phyloP scores from a whole-genome alignment of 2,888 invertebrate species.

The Nymphalis polychloros region DNA sequence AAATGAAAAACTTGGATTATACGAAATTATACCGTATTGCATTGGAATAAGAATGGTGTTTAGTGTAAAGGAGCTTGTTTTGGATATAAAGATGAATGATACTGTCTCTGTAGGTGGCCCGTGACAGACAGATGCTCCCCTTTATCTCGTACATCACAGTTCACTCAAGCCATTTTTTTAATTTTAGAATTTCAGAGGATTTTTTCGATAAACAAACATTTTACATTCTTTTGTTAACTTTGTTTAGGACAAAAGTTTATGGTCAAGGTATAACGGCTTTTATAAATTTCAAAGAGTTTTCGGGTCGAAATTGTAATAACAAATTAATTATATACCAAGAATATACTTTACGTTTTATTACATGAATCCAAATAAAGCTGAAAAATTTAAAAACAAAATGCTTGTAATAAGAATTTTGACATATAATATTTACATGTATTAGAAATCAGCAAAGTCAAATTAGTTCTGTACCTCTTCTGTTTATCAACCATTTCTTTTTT shows the following conservation, averaged over 20 bases:
- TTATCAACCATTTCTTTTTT: no score
- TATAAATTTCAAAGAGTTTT: slow-evolving; percentile 6
- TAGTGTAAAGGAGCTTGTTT: slow-evolving; percentile 21
- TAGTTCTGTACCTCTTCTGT: no score
- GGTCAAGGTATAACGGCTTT: slow-evolving; percentile 9
- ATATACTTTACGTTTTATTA: no score
- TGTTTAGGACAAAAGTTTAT: slow-evolving; percentile 29
- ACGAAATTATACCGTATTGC: slow-evolving; percentile 38
- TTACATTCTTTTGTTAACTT: slow-evolving; percentile 22
- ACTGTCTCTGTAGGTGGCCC: slow-evolving; percentile 73
- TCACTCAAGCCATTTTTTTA: slow-evolving; percentile 62
- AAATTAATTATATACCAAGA: no score
- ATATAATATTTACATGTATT: no score
- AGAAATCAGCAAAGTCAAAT: no score
- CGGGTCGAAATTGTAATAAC: not conserved
- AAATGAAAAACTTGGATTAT: slow-evolving; percentile 16
- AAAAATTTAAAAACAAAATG: no score
- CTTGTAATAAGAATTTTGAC: no score
- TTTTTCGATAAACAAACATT: slow-evolving; percentile 34
- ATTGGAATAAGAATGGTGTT: slow-evolving; percentile 7
- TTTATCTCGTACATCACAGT: slow-evolving; percentile 53
- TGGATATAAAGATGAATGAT: slow-evolving; percentile 73
- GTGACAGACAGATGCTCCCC: slow-evolving; percentile 74
- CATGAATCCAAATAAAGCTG: no score
- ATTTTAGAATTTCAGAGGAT: slow-evolving; percentile 47